These are phyloP conservation scores for Diaprepes abbreviatus DNA, from an alignment of 2,888 invertebrate species.

Conservation along the genomic window DNA sequence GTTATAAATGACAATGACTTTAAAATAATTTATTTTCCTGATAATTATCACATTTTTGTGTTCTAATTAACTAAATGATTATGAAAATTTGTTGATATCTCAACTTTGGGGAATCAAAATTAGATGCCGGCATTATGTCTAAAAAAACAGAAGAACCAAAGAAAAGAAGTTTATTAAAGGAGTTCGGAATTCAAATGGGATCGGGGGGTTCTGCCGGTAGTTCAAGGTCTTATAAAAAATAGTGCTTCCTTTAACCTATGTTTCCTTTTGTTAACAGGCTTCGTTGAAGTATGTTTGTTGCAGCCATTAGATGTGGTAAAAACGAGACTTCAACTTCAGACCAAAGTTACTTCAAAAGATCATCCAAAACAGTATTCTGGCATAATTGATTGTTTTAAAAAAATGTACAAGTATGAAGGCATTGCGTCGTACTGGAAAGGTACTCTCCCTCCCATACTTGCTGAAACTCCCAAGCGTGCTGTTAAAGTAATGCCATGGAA, in stretches of 20 bases:
- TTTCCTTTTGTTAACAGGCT: constrained; percentile 69
- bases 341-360: constrained; percentile 63
- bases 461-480: constrained; percentile 95
- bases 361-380: constrained; percentile 78
- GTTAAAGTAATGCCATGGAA: constrained; percentile 77
- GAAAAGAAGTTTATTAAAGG: constrained; percentile 66
- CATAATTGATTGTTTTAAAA: constrained; percentile 87
- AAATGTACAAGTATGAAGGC: constrained; percentile 91
- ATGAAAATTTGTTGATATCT: no score
- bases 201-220: constrained; percentile 91
- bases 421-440: constrained; percentile 92
- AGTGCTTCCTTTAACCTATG: neutral
- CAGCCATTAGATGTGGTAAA: constrained; percentile 95
- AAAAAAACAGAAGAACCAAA: no score
- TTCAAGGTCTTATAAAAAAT: constrained; percentile 17
- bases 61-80: no score
- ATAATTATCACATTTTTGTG: no score
- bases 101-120: no score
- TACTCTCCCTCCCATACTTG: constrained; percentile 91
- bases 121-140: constrained; percentile 53
- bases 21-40: no score
- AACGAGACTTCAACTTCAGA: constrained; percentile 88
- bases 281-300: constrained; percentile 96
- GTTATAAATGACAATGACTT: no score
- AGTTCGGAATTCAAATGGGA: constrained; percentile 85